Evolutionary conservation across 2,888 invertebrate species (phyloP).

Genomic region (Nomada hirtipes): DNA sequence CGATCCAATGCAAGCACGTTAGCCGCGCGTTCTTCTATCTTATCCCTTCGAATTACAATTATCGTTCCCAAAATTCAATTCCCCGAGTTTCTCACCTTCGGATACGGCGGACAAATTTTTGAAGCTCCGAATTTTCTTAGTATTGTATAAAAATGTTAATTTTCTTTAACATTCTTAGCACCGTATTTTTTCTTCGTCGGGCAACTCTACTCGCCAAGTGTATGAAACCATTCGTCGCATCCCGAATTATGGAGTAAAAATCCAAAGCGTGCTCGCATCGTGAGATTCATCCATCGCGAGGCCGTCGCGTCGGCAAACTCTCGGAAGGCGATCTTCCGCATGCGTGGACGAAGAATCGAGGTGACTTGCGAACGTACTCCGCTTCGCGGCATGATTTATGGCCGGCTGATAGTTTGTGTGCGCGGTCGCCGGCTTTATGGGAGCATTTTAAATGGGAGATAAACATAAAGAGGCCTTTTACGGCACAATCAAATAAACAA

Average conservation of each 20-base stretch:
- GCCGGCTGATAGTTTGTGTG: slow-evolving; percentile 82
- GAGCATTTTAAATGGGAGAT: slow-evolving; percentile 84
- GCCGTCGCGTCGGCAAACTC: not conserved
- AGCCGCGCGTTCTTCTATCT: not conserved
- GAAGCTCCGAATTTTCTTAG: too few species aligned
- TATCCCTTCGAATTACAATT: too few species aligned
- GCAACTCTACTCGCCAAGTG: too few species aligned
- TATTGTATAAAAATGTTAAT: too few species aligned
- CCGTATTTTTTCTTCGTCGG: too few species aligned
- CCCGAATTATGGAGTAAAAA: not conserved
- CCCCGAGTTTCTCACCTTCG: too few species aligned
- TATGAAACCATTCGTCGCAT: too few species aligned
- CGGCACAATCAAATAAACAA: slow-evolving; percentile 84
- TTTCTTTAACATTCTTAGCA: too few species aligned
- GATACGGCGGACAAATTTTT: too few species aligned
- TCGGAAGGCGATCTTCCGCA: slow-evolving; percentile 20
- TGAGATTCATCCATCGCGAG: slow-evolving; percentile 22
- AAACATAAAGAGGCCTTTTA: slow-evolving; percentile 85
- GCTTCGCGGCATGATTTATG: slow-evolving; percentile 82
- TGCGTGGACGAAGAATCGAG: slow-evolving; percentile 46
- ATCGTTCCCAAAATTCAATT: too few species aligned
- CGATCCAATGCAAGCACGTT: not conserved
- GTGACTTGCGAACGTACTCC: slow-evolving; percentile 55
- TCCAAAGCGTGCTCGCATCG: too few species aligned
- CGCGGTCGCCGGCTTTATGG: slow-evolving; percentile 82